A percentile compares a stretch with the other conserved stretches of the same genome.
Conservation (phyloP, 2,888 invertebrate species). For the Crocallis elinguaria region DNA sequence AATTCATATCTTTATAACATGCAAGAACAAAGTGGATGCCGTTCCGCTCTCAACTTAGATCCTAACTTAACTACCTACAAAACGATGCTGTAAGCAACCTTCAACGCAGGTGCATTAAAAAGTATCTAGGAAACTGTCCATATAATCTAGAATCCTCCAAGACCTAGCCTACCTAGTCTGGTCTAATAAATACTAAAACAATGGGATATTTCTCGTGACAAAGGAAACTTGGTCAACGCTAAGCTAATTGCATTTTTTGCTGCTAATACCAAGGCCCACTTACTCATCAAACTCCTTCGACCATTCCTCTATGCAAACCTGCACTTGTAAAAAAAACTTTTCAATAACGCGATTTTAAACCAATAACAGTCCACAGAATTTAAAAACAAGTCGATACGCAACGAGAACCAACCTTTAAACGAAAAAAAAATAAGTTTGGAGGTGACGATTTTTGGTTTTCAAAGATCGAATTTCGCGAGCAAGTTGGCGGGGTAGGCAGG, state of each 20-base stretch:
- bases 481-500: conserved; percentile 72
- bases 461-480: conserved; percentile 73
- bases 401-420: conserved; percentile 62
- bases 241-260: conserved; percentile 80
- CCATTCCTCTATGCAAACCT: conserved; percentile 78
- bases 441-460: conserved; percentile 49
- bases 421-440: conserved; percentile 41
- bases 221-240: conserved; percentile 73
- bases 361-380: conserved; percentile 10
- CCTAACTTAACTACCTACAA: conserved; percentile 11
- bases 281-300: conserved; percentile 79
- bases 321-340: conserved; percentile 68
- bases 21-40: not conserved
- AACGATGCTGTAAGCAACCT: conserved; percentile 23
- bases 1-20: not conserved
- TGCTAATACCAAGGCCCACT: conserved; percentile 80
- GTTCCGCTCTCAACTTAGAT: not conserved
- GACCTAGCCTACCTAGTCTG: conserved; percentile 52
- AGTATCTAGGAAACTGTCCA: conserved; percentile 45
- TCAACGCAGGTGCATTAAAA: conserved; percentile 36
- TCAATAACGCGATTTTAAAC: conserved; percentile 51
- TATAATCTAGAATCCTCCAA: conserved; percentile 46
- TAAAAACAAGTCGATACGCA: conserved; percentile 59
- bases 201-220: conserved; percentile 78
- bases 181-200: conserved; percentile 77